Conservation (phyloP, 2,113 vertebrate species). For the Pterocles gutturalis region DNA sequence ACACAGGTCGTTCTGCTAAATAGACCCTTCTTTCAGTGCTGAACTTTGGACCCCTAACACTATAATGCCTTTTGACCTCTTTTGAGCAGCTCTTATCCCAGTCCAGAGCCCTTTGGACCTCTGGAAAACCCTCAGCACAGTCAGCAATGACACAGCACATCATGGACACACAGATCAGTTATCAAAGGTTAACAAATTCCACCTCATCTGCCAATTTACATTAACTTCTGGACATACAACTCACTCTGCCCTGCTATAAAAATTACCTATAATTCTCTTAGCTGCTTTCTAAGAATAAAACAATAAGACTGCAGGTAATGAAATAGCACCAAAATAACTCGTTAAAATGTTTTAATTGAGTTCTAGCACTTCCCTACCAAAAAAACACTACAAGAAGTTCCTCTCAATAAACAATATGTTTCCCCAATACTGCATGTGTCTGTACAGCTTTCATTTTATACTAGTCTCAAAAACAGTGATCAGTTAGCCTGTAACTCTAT, state of each 20-base stretch:
- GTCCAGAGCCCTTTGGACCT: constrained; percentile 2
- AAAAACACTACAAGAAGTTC: neutral
- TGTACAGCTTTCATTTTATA: neutral
- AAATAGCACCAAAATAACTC: neutral
- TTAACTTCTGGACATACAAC: neutral
- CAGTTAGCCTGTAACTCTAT: neutral
- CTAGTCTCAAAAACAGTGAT: neutral
- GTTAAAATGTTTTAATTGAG: neutral
- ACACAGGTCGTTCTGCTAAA: neutral
- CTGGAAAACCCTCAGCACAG: neutral
- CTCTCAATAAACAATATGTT: neutral
- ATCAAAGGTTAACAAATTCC: neutral
- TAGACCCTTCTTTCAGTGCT: accelerated
- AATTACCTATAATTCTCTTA: neutral
- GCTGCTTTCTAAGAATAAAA: neutral
- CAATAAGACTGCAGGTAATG: neutral
- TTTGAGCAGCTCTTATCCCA: neutral
- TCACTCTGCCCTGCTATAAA: neutral
- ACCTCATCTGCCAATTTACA: neutral
- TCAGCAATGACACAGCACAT: neutral
- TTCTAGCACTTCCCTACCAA: neutral
- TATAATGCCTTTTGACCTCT: neutral
- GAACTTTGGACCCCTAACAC: neutral
- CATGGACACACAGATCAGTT: neutral
- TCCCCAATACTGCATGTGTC: neutral